Evolutionary conservation across 2,888 invertebrate genomes (phyloP), one percentile per base, ranked within the genome.

Genomic region (Melanostoma mellinum): DNA sequence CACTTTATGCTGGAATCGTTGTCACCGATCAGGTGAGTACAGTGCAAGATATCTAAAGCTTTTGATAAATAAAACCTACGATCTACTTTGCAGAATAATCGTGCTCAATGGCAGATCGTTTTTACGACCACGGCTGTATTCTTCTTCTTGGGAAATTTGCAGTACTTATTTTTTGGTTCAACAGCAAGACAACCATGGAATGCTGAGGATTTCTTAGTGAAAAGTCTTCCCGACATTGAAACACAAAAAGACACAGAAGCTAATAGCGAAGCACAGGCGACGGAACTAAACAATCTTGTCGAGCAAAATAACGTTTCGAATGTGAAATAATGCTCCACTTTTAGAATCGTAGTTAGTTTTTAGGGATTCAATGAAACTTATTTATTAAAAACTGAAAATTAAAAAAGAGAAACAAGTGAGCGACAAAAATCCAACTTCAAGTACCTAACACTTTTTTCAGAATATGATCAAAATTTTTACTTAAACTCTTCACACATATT

Each of bases 121-220:
- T 97, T 96, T 90, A 94, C 94, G 88, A 92, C 79, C 36, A 65
- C 96, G 0, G 93, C 95, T 0, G 93, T 92, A 8, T 91, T 96
- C 6, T 96, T 95, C 88, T 92, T 95, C 79, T 88, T 94, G 46
- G 94, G 95, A 6, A 95, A 95, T 87, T 89, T 94, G 8, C 92
- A 95, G 86, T 97, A 95, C 88, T 87, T 95, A 4, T 88, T 94
- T 3, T 96, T 95, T 89, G 94, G 94, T 9, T 93, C 93, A 33
- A 93, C 94, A 0, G 91, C 93, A 85, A 91, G 92, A 0, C 96
- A 96, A 87, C 89, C 92, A 0, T 96, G 96, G 96, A 94, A 95
- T 87, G 93, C 93, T 92, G 94, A 87, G 4, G 87, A 92, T 60
- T 92, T 86, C 42, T 80, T 63, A 80, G 20, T 20, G 20, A 86